These are phyloP conservation scores for Gordius sp. DNA, from an alignment of 2,888 invertebrate species.

Conservation along the genomic window DNA sequence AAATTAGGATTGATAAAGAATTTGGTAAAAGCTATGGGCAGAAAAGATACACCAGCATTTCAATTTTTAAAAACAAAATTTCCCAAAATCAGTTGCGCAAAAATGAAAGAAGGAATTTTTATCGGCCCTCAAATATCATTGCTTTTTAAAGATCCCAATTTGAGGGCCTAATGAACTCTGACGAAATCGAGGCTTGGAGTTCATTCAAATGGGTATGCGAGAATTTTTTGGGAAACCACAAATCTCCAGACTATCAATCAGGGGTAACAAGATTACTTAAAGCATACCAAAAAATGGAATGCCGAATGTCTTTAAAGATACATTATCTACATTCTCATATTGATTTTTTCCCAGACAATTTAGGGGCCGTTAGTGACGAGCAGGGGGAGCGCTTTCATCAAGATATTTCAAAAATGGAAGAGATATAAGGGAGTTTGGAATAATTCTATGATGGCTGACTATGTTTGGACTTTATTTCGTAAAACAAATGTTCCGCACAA, in stretches of 20 bases:
- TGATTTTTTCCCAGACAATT: conserved; percentile 27
- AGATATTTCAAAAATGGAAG: conserved; percentile 25
- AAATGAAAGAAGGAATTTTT: background rate
- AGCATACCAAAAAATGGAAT: conserved; percentile 21
- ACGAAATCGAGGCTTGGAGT: conserved; percentile 16
- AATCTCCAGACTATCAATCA: conserved; percentile 17
- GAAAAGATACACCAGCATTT: background rate
- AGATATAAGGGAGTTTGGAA: background rate
- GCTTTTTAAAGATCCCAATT: background rate
- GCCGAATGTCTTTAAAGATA: conserved; percentile 26
- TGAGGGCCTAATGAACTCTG: background rate
- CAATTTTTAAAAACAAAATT: conserved; percentile 3
- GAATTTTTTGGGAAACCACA: conserved; percentile 19
- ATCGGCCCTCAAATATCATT: background rate
- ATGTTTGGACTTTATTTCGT: too few species aligned
- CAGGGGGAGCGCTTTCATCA: too few species aligned
- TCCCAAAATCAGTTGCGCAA: background rate
- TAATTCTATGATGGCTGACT: too few species aligned
- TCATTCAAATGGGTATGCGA: conserved; percentile 18
- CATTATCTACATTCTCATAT: conserved; percentile 26
- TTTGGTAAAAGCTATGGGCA: conserved; percentile 1
- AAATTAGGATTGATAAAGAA: background rate
- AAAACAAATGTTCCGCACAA: too few species aligned
- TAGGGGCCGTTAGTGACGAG: too few species aligned
- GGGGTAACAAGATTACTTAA: conserved; percentile 17